phyloP scores from a whole-genome alignment of 2,888 invertebrate genomes.

The Scaptomyza cyrtandrae region DNA sequence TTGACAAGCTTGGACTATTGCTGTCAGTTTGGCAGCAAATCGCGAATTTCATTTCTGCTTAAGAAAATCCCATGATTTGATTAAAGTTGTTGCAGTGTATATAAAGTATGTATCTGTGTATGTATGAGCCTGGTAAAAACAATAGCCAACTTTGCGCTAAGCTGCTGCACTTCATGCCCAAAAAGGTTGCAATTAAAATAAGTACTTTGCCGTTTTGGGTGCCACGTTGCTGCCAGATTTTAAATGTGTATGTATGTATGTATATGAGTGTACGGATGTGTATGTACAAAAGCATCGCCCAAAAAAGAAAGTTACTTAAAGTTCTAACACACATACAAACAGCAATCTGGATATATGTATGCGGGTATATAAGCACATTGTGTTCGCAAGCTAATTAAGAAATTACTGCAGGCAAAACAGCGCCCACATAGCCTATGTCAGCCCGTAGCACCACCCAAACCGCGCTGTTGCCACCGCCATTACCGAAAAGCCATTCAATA shows the following conservation, averaged over 20 bases:
- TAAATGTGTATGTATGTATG: background rate
- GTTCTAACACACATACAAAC: slow-evolving; percentile 18
- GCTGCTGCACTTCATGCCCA: slow-evolving; percentile 73
- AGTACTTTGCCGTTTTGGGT: slow-evolving; percentile 68
- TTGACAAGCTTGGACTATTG: slow-evolving; percentile 2
- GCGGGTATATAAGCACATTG: slow-evolving; percentile 72
- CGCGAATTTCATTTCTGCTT: slow-evolving; percentile 23
- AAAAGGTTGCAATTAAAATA: slow-evolving; percentile 77
- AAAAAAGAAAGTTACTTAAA: slow-evolving; percentile 26
- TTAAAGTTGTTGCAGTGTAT: slow-evolving; percentile 11
- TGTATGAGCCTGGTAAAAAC: slow-evolving; percentile 19
- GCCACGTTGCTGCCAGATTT: slow-evolving; percentile 21
- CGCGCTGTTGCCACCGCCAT: slow-evolving; percentile 44
- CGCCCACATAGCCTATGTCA: slow-evolving; percentile 31
- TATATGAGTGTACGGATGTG: too few relatives aligned
- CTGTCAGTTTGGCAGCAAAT: slow-evolving; percentile 1
- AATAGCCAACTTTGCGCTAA: slow-evolving; percentile 64
- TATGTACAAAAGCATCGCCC: slow-evolving; percentile 21
- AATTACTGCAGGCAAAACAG: slow-evolving; percentile 81
- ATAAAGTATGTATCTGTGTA: background rate
- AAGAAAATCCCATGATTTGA: background rate
- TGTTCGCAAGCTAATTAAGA: slow-evolving; percentile 82
- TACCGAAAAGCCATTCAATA: slow-evolving; percentile 72
- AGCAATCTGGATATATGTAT: slow-evolving; percentile 12
- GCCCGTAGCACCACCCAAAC: slow-evolving; percentile 8